Conservation (phyloP, 2,888 invertebrate genomes). For the Myopa testacea region DNA sequence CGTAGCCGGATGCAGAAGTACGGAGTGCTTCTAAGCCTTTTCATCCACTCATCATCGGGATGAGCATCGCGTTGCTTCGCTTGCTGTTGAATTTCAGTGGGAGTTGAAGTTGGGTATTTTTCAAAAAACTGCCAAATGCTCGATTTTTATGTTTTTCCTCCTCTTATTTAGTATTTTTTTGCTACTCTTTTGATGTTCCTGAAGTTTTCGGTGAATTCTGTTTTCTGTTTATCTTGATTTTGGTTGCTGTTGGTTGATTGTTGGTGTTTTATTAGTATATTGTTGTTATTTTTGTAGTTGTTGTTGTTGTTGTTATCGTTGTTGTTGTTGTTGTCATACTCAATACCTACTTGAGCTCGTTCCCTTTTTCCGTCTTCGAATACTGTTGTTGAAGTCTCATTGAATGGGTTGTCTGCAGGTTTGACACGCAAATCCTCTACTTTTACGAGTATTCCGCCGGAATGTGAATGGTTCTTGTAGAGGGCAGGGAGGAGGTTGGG, state of each 20-base stretch:
- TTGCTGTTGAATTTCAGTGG: too few species aligned
- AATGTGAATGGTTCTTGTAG: neutral
- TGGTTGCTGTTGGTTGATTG: conserved; percentile 13
- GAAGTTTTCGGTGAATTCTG: conserved; percentile 24
- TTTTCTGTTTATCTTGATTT: conserved; percentile 14
- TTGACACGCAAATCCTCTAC: conserved; percentile 14
- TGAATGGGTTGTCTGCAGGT: conserved; percentile 37
- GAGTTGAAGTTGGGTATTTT: neutral
- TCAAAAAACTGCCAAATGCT: neutral
- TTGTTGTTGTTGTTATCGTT: conserved; percentile 30
- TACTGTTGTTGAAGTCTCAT: conserved; percentile 41
- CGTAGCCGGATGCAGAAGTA: neutral
- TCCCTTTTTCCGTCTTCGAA: conserved; percentile 39
- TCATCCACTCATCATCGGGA: neutral
- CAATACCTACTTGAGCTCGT: conserved; percentile 39
- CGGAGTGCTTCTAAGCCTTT: neutral
- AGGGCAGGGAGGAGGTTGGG: neutral
- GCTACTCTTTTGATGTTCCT: conserved; percentile 19
- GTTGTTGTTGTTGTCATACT: conserved; percentile 37
- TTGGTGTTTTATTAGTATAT: neutral
- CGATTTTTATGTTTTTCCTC: neutral
- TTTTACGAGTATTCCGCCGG: conserved; percentile 14
- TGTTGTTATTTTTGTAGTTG: conserved; percentile 16
- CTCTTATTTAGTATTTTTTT: neutral
- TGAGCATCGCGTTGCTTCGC: too few species aligned